These are phyloP conservation scores for Pteronotus mesoamericanus DNA, from an alignment of 2,797 vertebrate species.

Conservation along the genomic window DNA sequence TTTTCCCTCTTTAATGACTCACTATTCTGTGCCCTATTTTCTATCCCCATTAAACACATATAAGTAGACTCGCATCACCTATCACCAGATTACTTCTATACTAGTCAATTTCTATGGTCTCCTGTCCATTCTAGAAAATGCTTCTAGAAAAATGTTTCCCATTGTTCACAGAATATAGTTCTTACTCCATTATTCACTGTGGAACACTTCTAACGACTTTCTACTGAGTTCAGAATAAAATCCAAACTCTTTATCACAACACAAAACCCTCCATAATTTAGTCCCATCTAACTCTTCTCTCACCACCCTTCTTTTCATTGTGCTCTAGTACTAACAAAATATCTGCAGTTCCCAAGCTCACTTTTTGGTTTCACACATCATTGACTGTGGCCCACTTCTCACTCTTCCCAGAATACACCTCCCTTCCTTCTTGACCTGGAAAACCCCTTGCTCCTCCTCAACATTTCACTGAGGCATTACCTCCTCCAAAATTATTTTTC, in stretches of 20 bases:
- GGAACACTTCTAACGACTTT: background rate
- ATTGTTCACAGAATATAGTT: background rate
- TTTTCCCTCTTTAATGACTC: background rate
- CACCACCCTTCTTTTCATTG: background rate
- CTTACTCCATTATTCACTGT: background rate
- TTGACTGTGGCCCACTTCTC: background rate
- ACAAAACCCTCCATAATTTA: background rate
- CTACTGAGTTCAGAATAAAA: background rate
- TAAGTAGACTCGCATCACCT: background rate
- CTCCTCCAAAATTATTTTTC: background rate
- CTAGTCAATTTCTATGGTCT: background rate
- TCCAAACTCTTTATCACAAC: background rate
- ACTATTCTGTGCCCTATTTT: background rate
- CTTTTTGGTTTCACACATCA: background rate
- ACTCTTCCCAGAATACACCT: background rate
- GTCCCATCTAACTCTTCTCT: background rate
- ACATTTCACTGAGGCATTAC: background rate
- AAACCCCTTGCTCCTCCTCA: background rate
- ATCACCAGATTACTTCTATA: background rate
- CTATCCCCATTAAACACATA: background rate
- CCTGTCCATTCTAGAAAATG: background rate
- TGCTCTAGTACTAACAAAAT: background rate
- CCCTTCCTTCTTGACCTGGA: background rate
- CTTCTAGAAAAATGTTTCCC: background rate
- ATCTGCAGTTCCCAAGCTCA: background rate